A percentile compares a stretch with the other conserved stretches of the same genome.
phyloP scores from a whole-genome alignment of 2,797 vertebrate species.

The Melanotaenia pygmaea region DNA sequence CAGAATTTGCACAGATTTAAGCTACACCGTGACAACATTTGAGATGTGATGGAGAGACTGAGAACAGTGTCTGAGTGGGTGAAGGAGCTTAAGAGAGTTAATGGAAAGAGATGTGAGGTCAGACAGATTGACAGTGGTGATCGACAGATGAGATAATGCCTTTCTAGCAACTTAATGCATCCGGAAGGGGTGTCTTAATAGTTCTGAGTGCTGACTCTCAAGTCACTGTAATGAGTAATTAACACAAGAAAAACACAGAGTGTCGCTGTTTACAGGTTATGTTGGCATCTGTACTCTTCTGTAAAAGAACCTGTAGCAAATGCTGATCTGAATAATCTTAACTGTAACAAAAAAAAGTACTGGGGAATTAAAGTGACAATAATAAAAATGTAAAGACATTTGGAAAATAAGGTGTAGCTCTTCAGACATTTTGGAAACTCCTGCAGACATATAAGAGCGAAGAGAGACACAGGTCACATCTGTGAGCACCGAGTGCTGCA shows the following conservation, averaged over 20 bases:
- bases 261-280: not conserved
- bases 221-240: constrained; percentile 35
- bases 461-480: constrained; percentile 64
- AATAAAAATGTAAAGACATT: constrained; percentile 9
- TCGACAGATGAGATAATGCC: constrained; percentile 63
- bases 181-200: constrained; percentile 45
- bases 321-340: constrained; percentile 8
- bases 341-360: not conserved
- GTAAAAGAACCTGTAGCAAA: not conserved
- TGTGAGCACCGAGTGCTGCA: constrained; percentile 55
- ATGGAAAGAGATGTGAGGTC: constrained; percentile 65
- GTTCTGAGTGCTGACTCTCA: constrained; percentile 34
- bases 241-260: constrained; percentile 1
- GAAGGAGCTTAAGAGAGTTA: constrained; percentile 61
- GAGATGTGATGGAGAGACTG: constrained; percentile 15
- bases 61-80: constrained; percentile 24
- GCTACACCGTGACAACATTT: constrained; percentile 44
- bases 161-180: constrained; percentile 53
- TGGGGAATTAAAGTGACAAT: not conserved
- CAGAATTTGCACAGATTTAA: constrained; percentile 56
- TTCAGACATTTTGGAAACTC: constrained; percentile 51
- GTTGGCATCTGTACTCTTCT: not conserved
- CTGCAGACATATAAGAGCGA: constrained; percentile 32
- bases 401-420: constrained; percentile 8
- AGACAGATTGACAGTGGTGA: constrained; percentile 68